Evolutionary conservation across 2,113 vertebrate genomes (phyloP).

Genomic region (Gadus macrocephalus): DNA sequence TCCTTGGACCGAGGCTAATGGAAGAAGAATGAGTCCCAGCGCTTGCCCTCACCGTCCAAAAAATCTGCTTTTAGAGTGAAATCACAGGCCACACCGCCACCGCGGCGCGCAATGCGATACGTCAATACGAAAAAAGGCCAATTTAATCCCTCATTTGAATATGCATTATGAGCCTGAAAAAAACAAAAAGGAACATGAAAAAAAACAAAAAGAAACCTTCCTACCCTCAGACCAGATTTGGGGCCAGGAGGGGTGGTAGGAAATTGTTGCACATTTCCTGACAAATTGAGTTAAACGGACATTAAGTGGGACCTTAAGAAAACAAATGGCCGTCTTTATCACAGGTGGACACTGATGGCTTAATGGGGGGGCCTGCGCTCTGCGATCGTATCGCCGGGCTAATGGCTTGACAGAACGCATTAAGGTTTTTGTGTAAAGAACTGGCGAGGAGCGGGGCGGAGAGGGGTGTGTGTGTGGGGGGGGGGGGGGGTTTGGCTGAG

Average conservation of each 20-base stretch:
- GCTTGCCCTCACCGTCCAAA: constrained; percentile 62
- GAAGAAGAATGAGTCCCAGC: constrained; percentile 58
- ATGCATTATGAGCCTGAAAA: constrained; percentile 60
- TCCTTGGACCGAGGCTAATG: constrained; percentile 65
- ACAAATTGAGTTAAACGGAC: constrained; percentile 99
- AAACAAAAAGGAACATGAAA: neutral
- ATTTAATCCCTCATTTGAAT: constrained; percentile 87
- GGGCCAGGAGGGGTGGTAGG: constrained; percentile 76
- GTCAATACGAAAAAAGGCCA: constrained; percentile 51
- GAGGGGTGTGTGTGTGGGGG: constrained; percentile 43
- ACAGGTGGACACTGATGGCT: constrained; percentile 99
- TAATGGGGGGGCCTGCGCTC: constrained; percentile 88
- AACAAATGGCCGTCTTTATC: constrained; percentile 99
- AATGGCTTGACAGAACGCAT: constrained; percentile 99
- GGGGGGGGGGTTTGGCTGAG: no score
- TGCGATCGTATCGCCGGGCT: constrained; percentile 94
- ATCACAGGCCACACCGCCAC: constrained; percentile 49
- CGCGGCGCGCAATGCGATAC: constrained; percentile 45
- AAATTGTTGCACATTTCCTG: constrained; percentile 99
- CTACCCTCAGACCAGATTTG: constrained; percentile 87
- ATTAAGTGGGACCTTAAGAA: constrained; percentile 99
- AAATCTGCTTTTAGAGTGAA: constrained; percentile 64
- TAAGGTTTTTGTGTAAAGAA: constrained; percentile 96
- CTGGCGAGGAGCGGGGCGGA: constrained; percentile 76
- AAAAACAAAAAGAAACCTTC: constrained; percentile 1